These are phyloP conservation scores for Meloidogyne chitwoodi DNA, from an alignment of 1,140 invertebrate genomes.

Conservation along the genomic window DNA sequence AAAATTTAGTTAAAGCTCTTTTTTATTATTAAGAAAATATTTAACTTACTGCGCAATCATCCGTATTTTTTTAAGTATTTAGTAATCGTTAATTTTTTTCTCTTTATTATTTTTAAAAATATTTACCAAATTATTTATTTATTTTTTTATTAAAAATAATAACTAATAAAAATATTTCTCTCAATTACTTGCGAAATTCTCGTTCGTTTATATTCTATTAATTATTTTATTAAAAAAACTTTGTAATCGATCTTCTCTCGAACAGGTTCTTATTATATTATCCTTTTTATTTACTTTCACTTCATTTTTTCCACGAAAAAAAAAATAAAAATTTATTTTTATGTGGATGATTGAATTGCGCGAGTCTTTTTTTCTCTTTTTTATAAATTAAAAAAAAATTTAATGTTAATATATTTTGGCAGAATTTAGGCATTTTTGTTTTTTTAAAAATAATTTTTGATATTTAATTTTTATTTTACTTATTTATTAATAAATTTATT, in stretches of 20 bases:
- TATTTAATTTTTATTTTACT: background rate
- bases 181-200: background rate
- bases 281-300: background rate
- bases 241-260: background rate
- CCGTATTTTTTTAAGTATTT: background rate
- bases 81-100: background rate
- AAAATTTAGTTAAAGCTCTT: background rate
- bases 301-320: background rate
- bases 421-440: background rate
- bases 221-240: background rate
- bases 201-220: no score
- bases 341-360: background rate
- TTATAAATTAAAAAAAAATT: background rate
- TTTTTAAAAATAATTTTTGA: background rate
- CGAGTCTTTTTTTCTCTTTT: background rate
- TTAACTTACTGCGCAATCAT: background rate
- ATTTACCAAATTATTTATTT: background rate
- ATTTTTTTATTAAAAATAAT: background rate
- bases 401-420: conserved; percentile 4
- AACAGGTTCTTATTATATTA: background rate
- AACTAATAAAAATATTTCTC: background rate
- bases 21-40: background rate
- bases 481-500: background rate
- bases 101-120: background rate
- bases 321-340: background rate